phyloP scores from a whole-genome alignment of 2,113 vertebrate genomes.

The Poeciliopsis turrubarensis region DNA sequence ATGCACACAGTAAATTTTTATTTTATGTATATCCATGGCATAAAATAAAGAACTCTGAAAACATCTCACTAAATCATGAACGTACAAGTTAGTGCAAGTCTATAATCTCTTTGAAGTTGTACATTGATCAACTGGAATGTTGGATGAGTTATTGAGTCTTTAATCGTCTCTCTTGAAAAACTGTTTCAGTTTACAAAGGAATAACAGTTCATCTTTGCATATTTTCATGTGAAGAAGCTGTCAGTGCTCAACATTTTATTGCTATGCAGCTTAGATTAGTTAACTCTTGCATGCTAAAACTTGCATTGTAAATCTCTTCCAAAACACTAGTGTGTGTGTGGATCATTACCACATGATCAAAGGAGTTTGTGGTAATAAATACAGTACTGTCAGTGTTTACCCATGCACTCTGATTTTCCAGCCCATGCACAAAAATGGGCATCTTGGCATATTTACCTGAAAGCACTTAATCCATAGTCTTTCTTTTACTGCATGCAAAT shows the following conservation, averaged over 20 bases:
- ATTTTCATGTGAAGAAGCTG: slow-evolving; percentile 2
- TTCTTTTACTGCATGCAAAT: slow-evolving; percentile 27
- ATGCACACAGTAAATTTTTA: slow-evolving; percentile 11
- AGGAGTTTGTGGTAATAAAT: slow-evolving; percentile 11
- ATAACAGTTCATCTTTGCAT: slow-evolving; percentile 16
- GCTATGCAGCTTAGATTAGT: slow-evolving; percentile 21
- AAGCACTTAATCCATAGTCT: slow-evolving; percentile 28
- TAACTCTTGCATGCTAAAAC: slow-evolving; percentile 3
- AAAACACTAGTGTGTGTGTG: neutral
- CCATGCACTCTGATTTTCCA: slow-evolving; percentile 21
- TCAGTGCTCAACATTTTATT: slow-evolving; percentile 6
- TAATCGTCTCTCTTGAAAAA: neutral
- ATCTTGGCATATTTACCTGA: slow-evolving; percentile 3
- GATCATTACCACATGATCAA: neutral
- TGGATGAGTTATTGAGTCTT: neutral
- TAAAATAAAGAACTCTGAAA: neutral
- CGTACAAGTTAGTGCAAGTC: slow-evolving; percentile 30
- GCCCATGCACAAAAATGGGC: slow-evolving; percentile 8
- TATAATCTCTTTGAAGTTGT: slow-evolving; percentile 20
- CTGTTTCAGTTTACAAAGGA: neutral
- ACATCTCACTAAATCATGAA: slow-evolving; percentile 11
- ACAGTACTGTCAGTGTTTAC: slow-evolving; percentile 26
- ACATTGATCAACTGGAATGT: slow-evolving; percentile 8
- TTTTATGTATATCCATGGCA: slow-evolving; percentile 6
- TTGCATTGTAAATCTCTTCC: slow-evolving; percentile 5